A percentile compares a stretch with the other conserved stretches of the same genome.
phyloP scores from a whole-genome alignment of 2,888 invertebrate genomes.

The Lasioglossum zephyrum region DNA sequence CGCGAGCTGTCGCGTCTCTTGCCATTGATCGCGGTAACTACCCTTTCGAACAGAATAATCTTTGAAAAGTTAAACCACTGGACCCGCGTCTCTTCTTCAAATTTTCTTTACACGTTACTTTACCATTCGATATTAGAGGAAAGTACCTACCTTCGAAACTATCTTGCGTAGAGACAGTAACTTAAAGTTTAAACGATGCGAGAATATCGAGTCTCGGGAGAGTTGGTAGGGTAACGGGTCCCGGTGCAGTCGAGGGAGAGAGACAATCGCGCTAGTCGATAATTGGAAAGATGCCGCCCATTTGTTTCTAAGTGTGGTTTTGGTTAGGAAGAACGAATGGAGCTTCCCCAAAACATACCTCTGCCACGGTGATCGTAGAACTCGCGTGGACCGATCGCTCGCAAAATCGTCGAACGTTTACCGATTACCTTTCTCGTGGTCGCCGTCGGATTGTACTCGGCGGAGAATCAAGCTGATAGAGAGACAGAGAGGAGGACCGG shows the following conservation, averaged over 20 bases:
- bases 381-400: constrained; percentile 70
- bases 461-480: not conserved
- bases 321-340: constrained; percentile 82
- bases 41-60: not conserved
- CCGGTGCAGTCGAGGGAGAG: not conserved
- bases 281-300: constrained; percentile 55
- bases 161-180: not conserved
- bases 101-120: no score
- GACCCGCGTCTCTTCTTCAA: not conserved
- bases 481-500: not conserved
- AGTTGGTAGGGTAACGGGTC: not conserved
- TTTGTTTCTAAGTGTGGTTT: constrained; percentile 77
- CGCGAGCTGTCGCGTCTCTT: not conserved
- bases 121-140: no score
- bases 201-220: not conserved
- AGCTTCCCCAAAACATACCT: constrained; percentile 84
- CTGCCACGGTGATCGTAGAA: constrained; percentile 77
- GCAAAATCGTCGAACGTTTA: not conserved
- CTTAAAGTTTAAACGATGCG: not conserved
- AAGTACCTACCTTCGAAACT: not conserved
- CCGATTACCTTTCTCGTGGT: not conserved
- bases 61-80: not conserved
- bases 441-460: not conserved
- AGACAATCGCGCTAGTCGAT: not conserved
- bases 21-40: not conserved